Base-by-base conservation (phyloP, 2,888 invertebrate genomes). In the Ophonus ardosiacus region DNA sequence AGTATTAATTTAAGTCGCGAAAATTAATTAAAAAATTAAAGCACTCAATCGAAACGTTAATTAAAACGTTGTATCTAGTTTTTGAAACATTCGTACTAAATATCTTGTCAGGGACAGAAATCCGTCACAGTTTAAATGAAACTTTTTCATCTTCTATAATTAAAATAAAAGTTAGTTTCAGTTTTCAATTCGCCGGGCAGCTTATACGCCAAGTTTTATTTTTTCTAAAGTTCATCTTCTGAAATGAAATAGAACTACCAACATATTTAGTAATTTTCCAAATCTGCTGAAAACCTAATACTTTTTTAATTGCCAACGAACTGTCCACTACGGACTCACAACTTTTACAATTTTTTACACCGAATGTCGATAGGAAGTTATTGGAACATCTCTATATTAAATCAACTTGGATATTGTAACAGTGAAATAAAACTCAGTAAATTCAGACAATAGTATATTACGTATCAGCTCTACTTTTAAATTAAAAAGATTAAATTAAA, bases 121-220 rank as follows among this genome's bases (percentile, higher is more conserved):
- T 38, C 81, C 57, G 61, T 76, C 83, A 83, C 83, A 83, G 17
- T 82, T 82, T 68, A 56, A 76, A 57, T 17, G 71, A 61, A 82
- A 83, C 83, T 74, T 83, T 31, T 83, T 83, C 82, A 83, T 83
- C 59, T 74, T 83, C 83, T 76, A 76, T 83, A 83, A 83, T 83
- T 83, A 83, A 83, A 83, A 83, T 83, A 76, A 57, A 83, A 83
- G 83, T 83, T 83, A 43, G 83, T 61, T 83, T 21, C 74, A 83
- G 59, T 83, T 81, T 83, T 83, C 76, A 83, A 59, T 83, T 83
- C 74, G 76, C 83, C 59, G 59, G 57, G 15, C 61, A 59, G 76
- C 24, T 83, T 83, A 81, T 17, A 61, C 51, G 38, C 31, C 13
- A 63, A 83, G 76, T 83, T 83, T 76, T 61, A 15, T 81, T 82